Conservation (phyloP, 1,140 invertebrate species). For the Caenorhabditis inopinata region DNA sequence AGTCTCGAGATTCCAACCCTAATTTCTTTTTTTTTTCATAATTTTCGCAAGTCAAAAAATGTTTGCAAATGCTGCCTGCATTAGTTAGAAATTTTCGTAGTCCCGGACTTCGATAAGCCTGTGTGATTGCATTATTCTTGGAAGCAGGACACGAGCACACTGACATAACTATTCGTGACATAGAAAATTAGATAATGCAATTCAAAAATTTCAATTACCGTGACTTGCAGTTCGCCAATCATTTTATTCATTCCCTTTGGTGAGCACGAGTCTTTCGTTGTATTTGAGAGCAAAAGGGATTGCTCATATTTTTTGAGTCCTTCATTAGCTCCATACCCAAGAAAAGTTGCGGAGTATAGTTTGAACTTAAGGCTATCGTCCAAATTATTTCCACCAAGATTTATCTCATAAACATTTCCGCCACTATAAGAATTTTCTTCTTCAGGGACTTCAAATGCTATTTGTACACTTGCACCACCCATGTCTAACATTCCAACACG, state of each 20-base stretch:
- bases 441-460: conserved; percentile 70
- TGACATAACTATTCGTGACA: too few relatives aligned
- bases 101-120: too few relatives aligned
- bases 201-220: background rate
- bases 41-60: too few relatives aligned
- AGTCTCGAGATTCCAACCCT: too few relatives aligned
- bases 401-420: conserved; percentile 52
- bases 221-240: background rate
- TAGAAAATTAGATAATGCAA: too few relatives aligned
- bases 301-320: conserved; percentile 57
- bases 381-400: conserved; percentile 69
- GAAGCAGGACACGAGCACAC: too few relatives aligned
- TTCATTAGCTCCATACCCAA: conserved; percentile 71
- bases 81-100: too few relatives aligned
- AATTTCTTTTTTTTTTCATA: too few relatives aligned
- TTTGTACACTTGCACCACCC: conserved; percentile 71
- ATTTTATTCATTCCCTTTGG: background rate
- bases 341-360: conserved; percentile 71
- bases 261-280: background rate
- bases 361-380: conserved; percentile 70
- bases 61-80: too few relatives aligned
- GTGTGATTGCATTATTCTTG: too few relatives aligned
- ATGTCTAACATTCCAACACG: conserved; percentile 71
- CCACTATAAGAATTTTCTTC: conserved; percentile 36
- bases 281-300: background rate